Percentiles rank a stretch among this genome's conserved stretches.
phyloP scores from a whole-genome alignment of 2,797 vertebrate species.

The Enteromius trimaculatus region DNA sequence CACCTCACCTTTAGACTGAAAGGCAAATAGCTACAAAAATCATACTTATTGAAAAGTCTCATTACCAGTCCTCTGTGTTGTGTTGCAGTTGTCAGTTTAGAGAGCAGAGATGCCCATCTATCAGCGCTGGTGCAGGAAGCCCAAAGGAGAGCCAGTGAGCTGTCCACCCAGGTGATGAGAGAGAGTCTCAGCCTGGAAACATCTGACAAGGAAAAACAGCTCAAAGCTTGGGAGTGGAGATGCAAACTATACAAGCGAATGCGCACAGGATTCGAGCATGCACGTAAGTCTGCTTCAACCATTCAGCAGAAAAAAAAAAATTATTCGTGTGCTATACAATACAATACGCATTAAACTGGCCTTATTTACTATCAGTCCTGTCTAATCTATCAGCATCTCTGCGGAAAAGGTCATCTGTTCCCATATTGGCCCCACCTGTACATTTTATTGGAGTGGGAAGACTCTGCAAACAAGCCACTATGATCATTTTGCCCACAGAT shows the following conservation, averaged over 20 bases:
- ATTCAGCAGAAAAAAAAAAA: neutral
- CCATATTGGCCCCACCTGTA: neutral
- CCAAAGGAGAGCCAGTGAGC: conserved; percentile 82
- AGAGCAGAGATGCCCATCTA: conserved; percentile 85
- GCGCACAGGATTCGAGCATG: conserved; percentile 88
- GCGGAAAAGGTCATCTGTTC: conserved; percentile 42
- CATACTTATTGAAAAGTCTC: neutral
- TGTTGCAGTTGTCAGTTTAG: conserved; percentile 82
- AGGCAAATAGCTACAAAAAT: neutral
- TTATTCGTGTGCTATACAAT: neutral
- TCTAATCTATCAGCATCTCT: conserved; percentile 22
- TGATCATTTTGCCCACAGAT: conserved; percentile 24
- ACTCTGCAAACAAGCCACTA: conserved; percentile 31
- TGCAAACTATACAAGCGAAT: conserved; percentile 91
- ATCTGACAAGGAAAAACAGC: conserved; percentile 87
- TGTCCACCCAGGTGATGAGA: conserved; percentile 81
- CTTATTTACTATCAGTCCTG: conserved; percentile 27
- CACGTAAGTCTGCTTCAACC: conserved; percentile 79
- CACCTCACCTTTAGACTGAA: neutral
- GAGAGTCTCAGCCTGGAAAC: conserved; percentile 83
- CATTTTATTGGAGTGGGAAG: conserved; percentile 34
- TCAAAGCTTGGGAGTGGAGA: conserved; percentile 92
- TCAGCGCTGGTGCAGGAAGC: conserved; percentile 85
- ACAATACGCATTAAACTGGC: conserved; percentile 10
- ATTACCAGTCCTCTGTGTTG: conserved; percentile 32